Evolutionary conservation across 2,888 invertebrate species (phyloP), one percentile per base, ranked within the genome.

Genomic region (Capitulum mitella): DNA sequence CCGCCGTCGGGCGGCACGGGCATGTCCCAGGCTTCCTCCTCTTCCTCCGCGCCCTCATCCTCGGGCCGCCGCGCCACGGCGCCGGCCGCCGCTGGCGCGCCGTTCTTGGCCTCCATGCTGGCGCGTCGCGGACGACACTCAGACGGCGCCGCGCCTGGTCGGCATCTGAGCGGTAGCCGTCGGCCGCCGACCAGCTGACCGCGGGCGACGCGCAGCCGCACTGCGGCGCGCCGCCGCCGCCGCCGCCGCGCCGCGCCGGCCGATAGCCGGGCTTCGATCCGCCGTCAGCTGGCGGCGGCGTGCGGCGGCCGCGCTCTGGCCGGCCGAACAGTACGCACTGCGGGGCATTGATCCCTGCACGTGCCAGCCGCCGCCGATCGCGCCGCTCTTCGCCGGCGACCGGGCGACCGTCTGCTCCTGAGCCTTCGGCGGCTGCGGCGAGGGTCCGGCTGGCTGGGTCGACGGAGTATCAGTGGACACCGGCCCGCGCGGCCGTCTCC

Each of bases 1-100:
- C 96, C 97, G 0, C 96, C 95, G 84, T 96, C 96, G 0, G 94
- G 94, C 32, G 93, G 92, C 80, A 90, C 86, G 29, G 82, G 80
- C 48, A 32, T 48, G 34, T 46, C 34, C 51, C 77, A 51, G 46
- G 32, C 51, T 3, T 22, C 22, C 46, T 70, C 75, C 1, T 22
- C 32, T n/a, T 48, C 70, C 34, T 74, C 51, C 6, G 0, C 29
- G 14, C 32, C 64, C 22, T 37, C 46, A 16, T 26, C 51, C 16
- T n/a, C 70, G 34, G 51, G 51, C 34, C 12, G 10, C 22, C 48
- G 46, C 32, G n/a, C 26, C 12, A 46, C 70, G 2, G 43, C 26
- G 29, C 37, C 78, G 19, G 54, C 32, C 48, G 43, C 43, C 14
- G 70, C 70, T 14, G 70, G 16, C 40, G 70, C 40, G 8, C 70